phyloP scores from a whole-genome alignment of 2,888 invertebrate genomes.

The Brachylomia viminalis region DNA sequence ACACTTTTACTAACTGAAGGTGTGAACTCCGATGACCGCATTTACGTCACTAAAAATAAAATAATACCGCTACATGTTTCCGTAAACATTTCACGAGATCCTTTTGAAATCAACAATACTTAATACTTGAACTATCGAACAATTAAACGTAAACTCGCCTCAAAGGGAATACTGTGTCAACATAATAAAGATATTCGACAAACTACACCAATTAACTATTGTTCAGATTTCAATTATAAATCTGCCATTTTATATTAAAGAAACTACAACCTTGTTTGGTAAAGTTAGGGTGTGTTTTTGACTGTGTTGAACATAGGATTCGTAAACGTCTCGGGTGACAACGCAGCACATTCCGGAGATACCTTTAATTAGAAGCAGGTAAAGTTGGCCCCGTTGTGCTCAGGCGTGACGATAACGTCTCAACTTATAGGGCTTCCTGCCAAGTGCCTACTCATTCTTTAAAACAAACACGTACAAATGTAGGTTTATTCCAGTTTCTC shows the following conservation, averaged over 20 bases:
- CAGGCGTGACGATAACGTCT: conserved; percentile 64
- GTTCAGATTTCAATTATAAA: conserved; percentile 62
- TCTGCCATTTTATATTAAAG: conserved; percentile 12
- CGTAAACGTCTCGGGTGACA: conserved; percentile 69
- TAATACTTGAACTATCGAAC: conserved; percentile 37
- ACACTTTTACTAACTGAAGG: conserved; percentile 22
- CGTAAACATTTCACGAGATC: conserved; percentile 40
- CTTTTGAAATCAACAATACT: conserved; percentile 52
- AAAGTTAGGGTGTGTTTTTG: conserved; percentile 58
- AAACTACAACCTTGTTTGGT: conserved; percentile 37
- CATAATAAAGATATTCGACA: conserved; percentile 54
- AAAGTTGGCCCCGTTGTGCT: conserved; percentile 61
- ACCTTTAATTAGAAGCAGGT: conserved; percentile 79
- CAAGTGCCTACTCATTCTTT: conserved; percentile 32
- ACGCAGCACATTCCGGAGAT: conserved; percentile 80
- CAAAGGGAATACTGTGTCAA: conserved; percentile 59
- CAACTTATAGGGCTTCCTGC: conserved; percentile 56
- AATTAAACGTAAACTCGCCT: conserved; percentile 50
- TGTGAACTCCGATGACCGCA: conserved; percentile 46
- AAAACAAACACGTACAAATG: conserved; percentile 10
- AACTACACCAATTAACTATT: conserved; percentile 64
- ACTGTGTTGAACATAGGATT: conserved; percentile 40
- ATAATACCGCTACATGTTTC: conserved; percentile 46
- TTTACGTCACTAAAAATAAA: conserved; percentile 52
- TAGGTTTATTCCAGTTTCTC: neutral